Base-by-base conservation (phyloP, 1,140 invertebrate genomes). In the Lerema accius region DNA sequence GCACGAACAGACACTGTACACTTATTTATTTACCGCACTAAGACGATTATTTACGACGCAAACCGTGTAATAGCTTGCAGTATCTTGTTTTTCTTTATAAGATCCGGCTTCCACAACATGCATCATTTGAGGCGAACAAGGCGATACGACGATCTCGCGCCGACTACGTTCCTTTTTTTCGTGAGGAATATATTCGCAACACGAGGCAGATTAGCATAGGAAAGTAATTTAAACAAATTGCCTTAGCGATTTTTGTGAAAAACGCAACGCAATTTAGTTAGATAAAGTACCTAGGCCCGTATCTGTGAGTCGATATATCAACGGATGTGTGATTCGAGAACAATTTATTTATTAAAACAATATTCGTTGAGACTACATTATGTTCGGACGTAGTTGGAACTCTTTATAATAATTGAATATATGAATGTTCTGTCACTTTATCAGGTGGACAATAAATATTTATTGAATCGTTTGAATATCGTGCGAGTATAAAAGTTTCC, bases 211-310 rank as follows among this genome's bases (percentile, higher is more conserved):
- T 88, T 88, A 84, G 76, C 85, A 88, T 88, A 84, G 74, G 75
- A 84, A 86, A 86, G 82, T 84, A 84, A 88, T 88, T 88, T 84
- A 79, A 84, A 84, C 80, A 84, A 86, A 88, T 88, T 86, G 83
- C 80, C 74, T 80, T 75, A 86, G 77, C 78, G 81, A 83, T 84
- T 86, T 85, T 86, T 82, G 77, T 74, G 73, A 77, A 74, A 68
- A 75, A 76, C 68, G 74, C 68, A 66, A 75, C 73, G 69, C 74
- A 70, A 78, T 84, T 81, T 77, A 70, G 76, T 80, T 74, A 69
- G 71, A 78, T 74, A 69, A 74, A 76, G 73, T 79, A n/a, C n/a
- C n/a, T n/a, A 73, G 67, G 58, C 32, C 49, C 28, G 56, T 60
- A 60, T 60, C 45, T 60, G 32, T 26, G 19, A 49, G 56, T 49